Evolutionary conservation across 2,797 vertebrate genomes (phyloP).

Genomic region (Pangasius macronema): DNA sequence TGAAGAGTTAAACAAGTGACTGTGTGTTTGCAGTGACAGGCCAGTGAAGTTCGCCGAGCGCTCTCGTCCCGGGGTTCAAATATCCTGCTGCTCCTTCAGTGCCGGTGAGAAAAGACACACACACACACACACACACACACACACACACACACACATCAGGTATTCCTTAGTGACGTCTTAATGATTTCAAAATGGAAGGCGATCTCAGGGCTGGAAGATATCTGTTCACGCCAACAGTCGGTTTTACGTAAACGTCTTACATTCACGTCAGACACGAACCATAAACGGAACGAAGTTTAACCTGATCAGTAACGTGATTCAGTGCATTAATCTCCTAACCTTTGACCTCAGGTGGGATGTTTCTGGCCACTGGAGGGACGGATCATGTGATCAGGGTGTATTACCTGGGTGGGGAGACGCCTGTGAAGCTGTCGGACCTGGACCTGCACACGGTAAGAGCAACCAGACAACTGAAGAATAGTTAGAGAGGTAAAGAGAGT

Average conservation of each 20-base stretch:
- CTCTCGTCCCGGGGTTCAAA: slow-evolving; percentile 94
- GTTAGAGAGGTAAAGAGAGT: not conserved
- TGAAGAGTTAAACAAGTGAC: too few species aligned
- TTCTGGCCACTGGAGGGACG: slow-evolving; percentile 94
- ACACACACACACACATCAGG: not conserved
- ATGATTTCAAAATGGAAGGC: too few species aligned
- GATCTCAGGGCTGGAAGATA: too few species aligned
- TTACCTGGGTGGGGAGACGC: slow-evolving; percentile 89
- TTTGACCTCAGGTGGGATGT: slow-evolving; percentile 88
- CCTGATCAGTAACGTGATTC: not conserved
- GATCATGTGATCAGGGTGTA: slow-evolving; percentile 97
- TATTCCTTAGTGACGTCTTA: too few species aligned
- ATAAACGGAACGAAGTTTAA: not conserved
- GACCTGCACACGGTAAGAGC: slow-evolving; percentile 88
- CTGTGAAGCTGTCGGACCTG: slow-evolving; percentile 94
- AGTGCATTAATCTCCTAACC: not conserved
- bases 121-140: slow-evolving; percentile 9
- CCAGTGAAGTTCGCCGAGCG: slow-evolving; percentile 95
- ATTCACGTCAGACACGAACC: not conserved
- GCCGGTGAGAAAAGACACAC: slow-evolving; percentile 77
- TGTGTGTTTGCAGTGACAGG: slow-evolving; percentile 76
- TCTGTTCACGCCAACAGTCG: too few species aligned
- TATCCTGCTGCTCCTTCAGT: slow-evolving; percentile 96
- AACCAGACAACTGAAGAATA: not conserved
- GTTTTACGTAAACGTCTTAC: not conserved